Evolutionary conservation across 2,113 vertebrate species (phyloP).

Genomic region (Rhinoderma darwinii): DNA sequence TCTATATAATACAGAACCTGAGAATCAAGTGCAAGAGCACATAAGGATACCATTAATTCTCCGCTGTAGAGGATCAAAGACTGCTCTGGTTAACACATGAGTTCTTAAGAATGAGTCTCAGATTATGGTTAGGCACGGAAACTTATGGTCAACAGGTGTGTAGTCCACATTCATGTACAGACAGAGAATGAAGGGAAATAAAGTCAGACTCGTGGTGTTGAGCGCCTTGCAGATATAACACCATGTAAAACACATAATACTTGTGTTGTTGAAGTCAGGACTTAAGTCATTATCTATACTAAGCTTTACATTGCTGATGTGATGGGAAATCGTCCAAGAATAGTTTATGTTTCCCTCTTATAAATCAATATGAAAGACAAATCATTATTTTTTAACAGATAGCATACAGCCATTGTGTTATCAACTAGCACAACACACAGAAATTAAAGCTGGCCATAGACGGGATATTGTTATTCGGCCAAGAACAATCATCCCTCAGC

Average conservation of each 20-base stretch:
- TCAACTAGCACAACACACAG: background rate
- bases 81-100: slow-evolving; percentile 23
- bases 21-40: slow-evolving; percentile 11
- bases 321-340: background rate
- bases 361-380: background rate
- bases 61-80: slow-evolving; percentile 25
- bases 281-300: background rate
- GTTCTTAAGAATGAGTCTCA: background rate
- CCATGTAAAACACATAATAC: background rate
- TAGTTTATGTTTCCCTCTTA: background rate
- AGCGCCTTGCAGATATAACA: background rate
- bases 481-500: too few species aligned
- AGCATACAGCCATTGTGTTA: background rate
- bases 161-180: background rate
- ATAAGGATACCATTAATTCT: slow-evolving; percentile 9
- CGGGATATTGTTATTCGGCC: too few species aligned
- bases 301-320: background rate
- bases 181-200: background rate
- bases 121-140: background rate
- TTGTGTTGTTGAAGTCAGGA: background rate
- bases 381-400: background rate
- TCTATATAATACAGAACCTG: background rate
- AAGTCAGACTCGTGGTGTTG: background rate
- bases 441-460: background rate
- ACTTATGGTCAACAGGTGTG: slow-evolving; percentile 12